Evolutionary conservation across 2,797 vertebrate species (phyloP), one percentile per base, ranked within the genome.

Genomic region (Myotis pilosus): DNA sequence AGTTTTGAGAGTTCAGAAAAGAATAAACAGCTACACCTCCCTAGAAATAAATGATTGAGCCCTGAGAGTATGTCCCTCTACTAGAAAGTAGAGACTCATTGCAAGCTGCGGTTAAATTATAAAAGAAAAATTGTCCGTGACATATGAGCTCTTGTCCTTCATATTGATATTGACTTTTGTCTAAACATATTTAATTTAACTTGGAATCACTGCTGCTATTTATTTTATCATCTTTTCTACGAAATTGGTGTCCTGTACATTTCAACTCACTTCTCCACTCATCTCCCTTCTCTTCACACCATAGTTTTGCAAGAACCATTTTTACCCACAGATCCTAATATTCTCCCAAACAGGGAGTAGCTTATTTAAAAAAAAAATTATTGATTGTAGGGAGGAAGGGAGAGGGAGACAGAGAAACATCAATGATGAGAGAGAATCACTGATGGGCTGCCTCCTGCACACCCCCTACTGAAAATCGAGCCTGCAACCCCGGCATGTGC

Each of bases 151-250:
- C 82, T 71, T 91, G 62, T 75, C 83, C 38, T 91, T 95, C 75
- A 85, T 92, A 86, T 41, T 93, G 62, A 74, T 79, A 92, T 44
- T 92, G 80, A 93, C 80, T 89, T 92, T 95, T 72, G n/a, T 95
- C 62, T 68, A 93, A 69, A 74, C 33, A 64, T 84, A 94, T 92
- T 96, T 91, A 74, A 55, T 93, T 87, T 84, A 87, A 72, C 51
- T 96, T 92, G 20, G 87, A 93, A 82, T 93, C 87, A 89, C 79
- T 53, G 49, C 41, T 86, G 9, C 69, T 78, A 38, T 90, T 96
- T 94, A 64, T 84, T 92, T 88, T 82, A 95, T 90, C 30, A 41
- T 92, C 30, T 66, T 51, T 88, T 94, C 92, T 92, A 30, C 22
- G 90, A 81, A 94, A 92, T 55, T 94, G 41, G 22, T 74, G 68